phyloP scores from a whole-genome alignment of 1,140 invertebrate genomes.

The Hypsibius dujardini region DNA sequence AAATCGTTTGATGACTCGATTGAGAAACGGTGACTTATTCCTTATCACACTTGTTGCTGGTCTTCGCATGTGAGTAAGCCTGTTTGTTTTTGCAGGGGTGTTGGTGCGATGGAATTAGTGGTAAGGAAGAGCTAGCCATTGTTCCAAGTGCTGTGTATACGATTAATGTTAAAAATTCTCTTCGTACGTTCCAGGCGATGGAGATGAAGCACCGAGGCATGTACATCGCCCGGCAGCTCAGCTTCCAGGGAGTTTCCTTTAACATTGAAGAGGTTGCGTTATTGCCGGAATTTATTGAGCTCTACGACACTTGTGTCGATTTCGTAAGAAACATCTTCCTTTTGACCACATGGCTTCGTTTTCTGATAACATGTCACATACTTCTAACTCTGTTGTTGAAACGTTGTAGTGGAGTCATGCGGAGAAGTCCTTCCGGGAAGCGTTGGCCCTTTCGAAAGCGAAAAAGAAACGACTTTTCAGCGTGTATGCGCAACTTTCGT shows the following conservation, averaged over 20 bases:
- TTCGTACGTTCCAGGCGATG: conserved; percentile 49
- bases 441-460: background rate
- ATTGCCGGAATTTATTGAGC: conserved; percentile 60
- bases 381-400: no score
- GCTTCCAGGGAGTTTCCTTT: conserved; percentile 86
- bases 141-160: no score
- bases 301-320: conserved; percentile 82
- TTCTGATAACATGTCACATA: no score
- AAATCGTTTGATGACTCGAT: conserved; percentile 87
- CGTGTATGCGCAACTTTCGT: background rate
- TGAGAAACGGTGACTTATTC: conserved; percentile 54
- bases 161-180: no score
- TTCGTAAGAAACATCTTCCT: conserved; percentile 41
- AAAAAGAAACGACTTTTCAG: background rate
- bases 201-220: conserved; percentile 97
- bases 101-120: conserved; percentile 98
- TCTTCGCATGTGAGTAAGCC: conserved; percentile 15
- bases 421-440: background rate
- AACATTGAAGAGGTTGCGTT: conserved; percentile 89
- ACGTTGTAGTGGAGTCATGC: conserved; percentile 1
- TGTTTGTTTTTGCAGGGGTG: conserved; percentile 46
- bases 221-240: conserved; percentile 94
- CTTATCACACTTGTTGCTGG: conserved; percentile 17
- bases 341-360: no score
- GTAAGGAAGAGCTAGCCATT: no score